phyloP scores from a whole-genome alignment of 2,113 vertebrate genomes.

The Ondatra zibethicus region DNA sequence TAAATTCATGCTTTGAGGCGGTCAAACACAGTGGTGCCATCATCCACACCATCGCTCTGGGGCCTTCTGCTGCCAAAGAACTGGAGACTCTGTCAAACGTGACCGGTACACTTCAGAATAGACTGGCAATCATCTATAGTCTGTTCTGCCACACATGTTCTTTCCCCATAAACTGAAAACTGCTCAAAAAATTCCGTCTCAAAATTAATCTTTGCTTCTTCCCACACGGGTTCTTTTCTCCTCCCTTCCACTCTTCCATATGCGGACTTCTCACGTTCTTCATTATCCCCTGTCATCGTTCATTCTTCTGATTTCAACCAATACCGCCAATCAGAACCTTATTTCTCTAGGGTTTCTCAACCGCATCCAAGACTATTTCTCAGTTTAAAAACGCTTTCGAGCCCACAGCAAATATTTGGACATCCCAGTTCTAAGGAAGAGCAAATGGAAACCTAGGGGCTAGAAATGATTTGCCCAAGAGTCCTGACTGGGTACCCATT shows the following conservation, averaged over 20 bases:
- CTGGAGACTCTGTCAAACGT: slow-evolving; percentile 77
- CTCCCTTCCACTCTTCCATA: neutral
- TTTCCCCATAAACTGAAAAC: slow-evolving; percentile 50
- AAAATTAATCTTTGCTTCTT: neutral
- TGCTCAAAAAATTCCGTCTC: neutral
- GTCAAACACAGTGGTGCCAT: slow-evolving; percentile 74
- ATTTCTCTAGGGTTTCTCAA: neutral
- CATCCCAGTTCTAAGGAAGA: neutral
- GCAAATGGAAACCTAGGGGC: neutral
- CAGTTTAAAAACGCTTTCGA: neutral
- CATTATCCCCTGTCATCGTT: neutral
- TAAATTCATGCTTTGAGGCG: slow-evolving; percentile 60
- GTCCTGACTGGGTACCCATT: neutral
- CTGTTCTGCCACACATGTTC: neutral
- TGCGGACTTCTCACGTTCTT: neutral
- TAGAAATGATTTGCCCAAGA: neutral
- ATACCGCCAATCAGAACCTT: neutral
- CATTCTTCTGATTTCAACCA: slow-evolving; percentile 1
- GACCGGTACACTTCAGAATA: slow-evolving; percentile 75
- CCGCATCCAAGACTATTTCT: neutral
- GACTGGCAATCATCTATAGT: slow-evolving; percentile 4
- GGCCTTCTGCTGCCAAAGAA: slow-evolving; percentile 69
- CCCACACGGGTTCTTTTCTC: neutral
- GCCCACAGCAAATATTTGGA: neutral
- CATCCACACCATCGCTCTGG: slow-evolving; percentile 85